Conservation (phyloP, 2,888 invertebrate species). For the Morinoia aosen region DNA sequence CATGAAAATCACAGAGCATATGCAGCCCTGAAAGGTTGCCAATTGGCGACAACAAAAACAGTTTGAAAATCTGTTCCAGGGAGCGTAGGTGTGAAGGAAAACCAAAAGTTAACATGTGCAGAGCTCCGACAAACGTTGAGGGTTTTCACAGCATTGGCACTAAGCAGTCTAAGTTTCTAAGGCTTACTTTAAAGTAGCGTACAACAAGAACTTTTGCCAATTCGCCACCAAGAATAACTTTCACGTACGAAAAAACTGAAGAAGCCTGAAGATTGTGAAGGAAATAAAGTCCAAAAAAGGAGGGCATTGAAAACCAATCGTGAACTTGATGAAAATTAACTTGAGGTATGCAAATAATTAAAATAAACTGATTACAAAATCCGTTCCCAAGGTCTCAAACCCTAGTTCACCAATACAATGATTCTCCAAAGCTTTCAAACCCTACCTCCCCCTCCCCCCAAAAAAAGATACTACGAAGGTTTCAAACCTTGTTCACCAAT, state of each 20-base stretch:
- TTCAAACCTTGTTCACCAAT: no score
- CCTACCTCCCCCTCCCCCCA: background rate
- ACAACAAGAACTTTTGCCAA: background rate
- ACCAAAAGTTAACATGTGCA: conserved; percentile 9
- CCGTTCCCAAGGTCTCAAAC: background rate
- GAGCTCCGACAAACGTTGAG: background rate
- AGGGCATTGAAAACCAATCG: background rate
- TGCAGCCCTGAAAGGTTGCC: no score
- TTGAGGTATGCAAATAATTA: background rate
- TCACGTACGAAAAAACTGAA: background rate
- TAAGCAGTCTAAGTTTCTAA: conserved; percentile 33
- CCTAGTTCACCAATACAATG: no score
- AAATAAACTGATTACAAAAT: background rate
- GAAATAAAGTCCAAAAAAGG: background rate
- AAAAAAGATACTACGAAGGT: no score
- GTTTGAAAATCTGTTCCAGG: background rate
- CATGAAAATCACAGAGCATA: no score
- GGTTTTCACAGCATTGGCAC: conserved; percentile 30
- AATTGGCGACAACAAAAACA: no score
- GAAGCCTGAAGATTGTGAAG: background rate
- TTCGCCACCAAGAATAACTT: background rate
- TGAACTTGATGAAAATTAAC: background rate
- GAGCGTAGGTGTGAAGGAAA: background rate
- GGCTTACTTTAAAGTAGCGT: conserved; percentile 7
- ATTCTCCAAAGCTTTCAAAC: background rate